A percentile compares a stretch with the other conserved stretches of the same genome.
These are phyloP conservation scores for Rhegmatorhina hoffmannsi DNA, from an alignment of 2,113 vertebrate species.

Conservation along the genomic window DNA sequence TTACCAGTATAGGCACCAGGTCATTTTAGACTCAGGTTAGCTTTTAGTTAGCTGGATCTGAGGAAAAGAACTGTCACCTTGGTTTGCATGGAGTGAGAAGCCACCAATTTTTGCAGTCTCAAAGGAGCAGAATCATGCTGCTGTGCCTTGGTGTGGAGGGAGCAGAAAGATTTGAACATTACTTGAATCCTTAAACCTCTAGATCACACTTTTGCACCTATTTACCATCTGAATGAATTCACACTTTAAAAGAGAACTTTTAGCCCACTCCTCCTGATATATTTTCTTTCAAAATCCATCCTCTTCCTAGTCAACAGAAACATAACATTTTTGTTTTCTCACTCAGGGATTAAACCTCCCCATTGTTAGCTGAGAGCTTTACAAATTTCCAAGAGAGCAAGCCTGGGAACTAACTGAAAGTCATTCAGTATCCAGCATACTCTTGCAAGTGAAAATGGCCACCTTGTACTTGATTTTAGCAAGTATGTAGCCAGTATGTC, in stretches of 20 bases:
- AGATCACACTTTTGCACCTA: accelerated
- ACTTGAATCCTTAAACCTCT: neutral
- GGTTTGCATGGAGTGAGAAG: neutral
- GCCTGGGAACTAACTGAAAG: neutral
- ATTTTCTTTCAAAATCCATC: neutral
- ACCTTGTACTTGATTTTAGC: neutral
- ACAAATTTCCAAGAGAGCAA: neutral
- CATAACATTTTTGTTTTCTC: neutral
- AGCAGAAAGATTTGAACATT: neutral
- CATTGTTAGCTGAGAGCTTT: neutral
- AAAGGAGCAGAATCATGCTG: neutral
- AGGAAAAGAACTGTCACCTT: accelerated
- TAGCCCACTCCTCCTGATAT: neutral
- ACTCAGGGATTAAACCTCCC: neutral
- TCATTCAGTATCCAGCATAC: neutral
- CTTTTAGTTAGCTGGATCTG: neutral
- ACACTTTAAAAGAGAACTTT: neutral
- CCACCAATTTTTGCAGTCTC: neutral
- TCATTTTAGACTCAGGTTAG: neutral
- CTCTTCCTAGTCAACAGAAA: neutral
- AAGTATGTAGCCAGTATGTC: neutral
- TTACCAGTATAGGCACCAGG: neutral
- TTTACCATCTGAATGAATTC: neutral
- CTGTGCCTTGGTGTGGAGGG: neutral
- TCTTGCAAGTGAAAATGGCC: neutral